Percentiles rank a stretch among this genome's conserved stretches.
phyloP scores from a whole-genome alignment of 2,113 vertebrate genomes.

The Apteryx owenii region DNA sequence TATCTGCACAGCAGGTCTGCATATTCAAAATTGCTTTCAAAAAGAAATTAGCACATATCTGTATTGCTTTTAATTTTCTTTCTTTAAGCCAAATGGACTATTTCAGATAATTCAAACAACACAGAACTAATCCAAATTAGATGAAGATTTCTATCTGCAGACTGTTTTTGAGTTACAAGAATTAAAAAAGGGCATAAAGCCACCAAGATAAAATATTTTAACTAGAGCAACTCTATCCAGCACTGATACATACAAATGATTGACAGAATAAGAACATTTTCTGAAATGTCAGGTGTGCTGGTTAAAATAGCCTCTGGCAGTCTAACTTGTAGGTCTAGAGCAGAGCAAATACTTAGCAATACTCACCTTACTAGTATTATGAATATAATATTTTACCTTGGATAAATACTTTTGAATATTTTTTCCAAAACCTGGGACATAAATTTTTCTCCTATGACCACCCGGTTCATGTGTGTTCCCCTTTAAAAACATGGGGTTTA shows the following conservation, averaged over 20 bases:
- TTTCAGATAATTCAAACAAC: conserved; percentile 18
- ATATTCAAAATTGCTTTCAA: neutral
- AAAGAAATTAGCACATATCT: neutral
- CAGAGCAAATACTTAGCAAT: neutral
- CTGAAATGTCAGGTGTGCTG: conserved; percentile 35
- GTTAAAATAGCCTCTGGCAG: neutral
- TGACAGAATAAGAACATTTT: neutral
- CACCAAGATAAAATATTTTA: neutral
- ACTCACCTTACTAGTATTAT: neutral
- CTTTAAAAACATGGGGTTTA: neutral
- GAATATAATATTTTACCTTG: neutral
- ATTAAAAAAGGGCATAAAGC: neutral
- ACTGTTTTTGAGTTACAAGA: neutral
- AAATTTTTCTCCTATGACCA: neutral
- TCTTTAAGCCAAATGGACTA: neutral
- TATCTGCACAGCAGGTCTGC: neutral
- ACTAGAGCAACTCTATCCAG: neutral
- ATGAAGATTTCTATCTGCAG: neutral
- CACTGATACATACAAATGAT: neutral
- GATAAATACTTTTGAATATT: neutral
- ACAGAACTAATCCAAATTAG: neutral
- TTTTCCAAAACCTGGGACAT: neutral
- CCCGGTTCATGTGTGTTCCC: neutral
- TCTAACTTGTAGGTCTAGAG: neutral
- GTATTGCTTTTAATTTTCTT: neutral